Conservation (phyloP, 2,888 invertebrate species). For the Polydrusus pterygomalis region DNA sequence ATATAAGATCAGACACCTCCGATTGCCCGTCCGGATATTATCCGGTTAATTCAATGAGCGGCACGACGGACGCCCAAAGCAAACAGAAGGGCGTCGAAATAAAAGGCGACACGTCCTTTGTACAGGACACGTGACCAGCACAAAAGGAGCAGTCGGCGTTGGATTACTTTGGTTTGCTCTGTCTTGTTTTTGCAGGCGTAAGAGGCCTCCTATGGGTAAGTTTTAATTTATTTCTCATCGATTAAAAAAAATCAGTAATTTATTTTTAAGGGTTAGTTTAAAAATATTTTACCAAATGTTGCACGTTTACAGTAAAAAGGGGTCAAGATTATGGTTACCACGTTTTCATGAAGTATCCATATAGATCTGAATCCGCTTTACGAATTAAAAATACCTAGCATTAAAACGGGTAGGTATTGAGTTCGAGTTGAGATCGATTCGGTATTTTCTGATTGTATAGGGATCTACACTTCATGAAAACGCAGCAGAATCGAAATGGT, state of each 20-base stretch:
- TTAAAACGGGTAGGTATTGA: too few species aligned
- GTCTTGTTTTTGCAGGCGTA: constrained; percentile 51
- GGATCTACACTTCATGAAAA: too few species aligned
- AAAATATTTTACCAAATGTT: too few species aligned
- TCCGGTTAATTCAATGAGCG: constrained; percentile 69
- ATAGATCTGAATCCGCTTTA: too few species aligned
- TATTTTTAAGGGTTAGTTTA: neutral
- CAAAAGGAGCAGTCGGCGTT: constrained; percentile 49
- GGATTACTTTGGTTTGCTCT: constrained; percentile 53
- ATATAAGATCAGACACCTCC: constrained; percentile 66
- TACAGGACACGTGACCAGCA: constrained; percentile 57
- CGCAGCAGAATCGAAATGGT: too few species aligned
- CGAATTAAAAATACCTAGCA: too few species aligned
- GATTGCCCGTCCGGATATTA: constrained; percentile 63
- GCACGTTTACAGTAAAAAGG: too few species aligned
- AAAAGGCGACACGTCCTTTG: constrained; percentile 59
- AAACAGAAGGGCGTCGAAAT: constrained; percentile 63
- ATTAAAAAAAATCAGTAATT: neutral
- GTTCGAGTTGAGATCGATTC: too few species aligned
- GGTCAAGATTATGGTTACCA: too few species aligned
- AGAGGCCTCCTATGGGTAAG: constrained; percentile 14
- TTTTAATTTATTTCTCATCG: constrained; percentile 43
- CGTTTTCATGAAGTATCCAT: too few species aligned
- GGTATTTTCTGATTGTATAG: too few species aligned
- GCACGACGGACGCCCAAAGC: constrained; percentile 67